Evolutionary conservation across 2,888 invertebrate species (phyloP).

Genomic region (Trissolcus japonicus): DNA sequence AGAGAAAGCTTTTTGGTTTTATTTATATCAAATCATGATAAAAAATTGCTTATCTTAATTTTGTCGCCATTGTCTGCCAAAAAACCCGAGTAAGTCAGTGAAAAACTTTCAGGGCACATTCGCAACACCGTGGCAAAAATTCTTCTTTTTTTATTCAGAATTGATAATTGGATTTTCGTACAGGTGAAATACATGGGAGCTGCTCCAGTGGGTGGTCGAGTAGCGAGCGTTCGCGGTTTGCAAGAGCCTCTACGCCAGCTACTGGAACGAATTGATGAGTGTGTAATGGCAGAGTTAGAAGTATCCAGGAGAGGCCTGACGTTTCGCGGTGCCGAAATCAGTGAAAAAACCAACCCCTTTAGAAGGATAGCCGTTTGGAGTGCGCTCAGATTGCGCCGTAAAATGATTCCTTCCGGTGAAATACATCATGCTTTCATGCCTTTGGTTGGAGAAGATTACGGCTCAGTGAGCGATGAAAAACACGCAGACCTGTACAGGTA

Average conservation of each 20-base stretch:
- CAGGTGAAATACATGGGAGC: conserved; percentile 90
- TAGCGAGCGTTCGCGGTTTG: conserved; percentile 88
- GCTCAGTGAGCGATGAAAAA: conserved; percentile 78
- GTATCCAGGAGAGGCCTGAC: conserved; percentile 72
- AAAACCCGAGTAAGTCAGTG: too few relatives aligned
- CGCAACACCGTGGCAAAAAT: too few relatives aligned
- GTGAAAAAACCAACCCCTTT: conserved; percentile 84
- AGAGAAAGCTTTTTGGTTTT: too few relatives aligned
- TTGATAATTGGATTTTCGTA: conserved; percentile 3
- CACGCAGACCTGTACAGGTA: conserved; percentile 76
- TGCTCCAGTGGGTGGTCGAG: conserved; percentile 85
- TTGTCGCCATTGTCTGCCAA: too few relatives aligned
- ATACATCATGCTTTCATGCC: conserved; percentile 88
- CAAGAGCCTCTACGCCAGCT: conserved; percentile 84
- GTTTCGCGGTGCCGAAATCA: conserved; percentile 68
- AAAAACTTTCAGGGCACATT: too few relatives aligned
- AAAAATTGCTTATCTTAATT: too few relatives aligned
- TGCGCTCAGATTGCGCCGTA: conserved; percentile 84
- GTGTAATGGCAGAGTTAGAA: conserved; percentile 70
- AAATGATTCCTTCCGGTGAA: conserved; percentile 66
- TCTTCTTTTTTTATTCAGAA: too few relatives aligned
- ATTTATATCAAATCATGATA: too few relatives aligned
- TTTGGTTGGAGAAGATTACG: conserved; percentile 77
- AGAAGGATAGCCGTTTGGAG: conserved; percentile 96
- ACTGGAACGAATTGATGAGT: conserved; percentile 66